These are phyloP conservation scores for Bothrops jararaca DNA, from an alignment of 2,113 vertebrate genomes.

Conservation along the genomic window DNA sequence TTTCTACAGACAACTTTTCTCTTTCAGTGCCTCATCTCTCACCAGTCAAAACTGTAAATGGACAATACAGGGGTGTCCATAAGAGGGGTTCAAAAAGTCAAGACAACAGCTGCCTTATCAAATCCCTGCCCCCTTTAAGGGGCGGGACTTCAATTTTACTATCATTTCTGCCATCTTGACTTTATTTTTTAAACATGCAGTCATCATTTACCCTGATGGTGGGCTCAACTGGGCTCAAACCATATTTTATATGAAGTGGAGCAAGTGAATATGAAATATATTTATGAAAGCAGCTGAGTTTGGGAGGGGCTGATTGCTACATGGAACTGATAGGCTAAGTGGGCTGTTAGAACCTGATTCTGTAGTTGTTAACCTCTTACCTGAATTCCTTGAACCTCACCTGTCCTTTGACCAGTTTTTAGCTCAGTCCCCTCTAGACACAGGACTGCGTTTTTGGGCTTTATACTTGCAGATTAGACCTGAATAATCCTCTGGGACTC, in stretches of 20 bases:
- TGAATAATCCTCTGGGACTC: not conserved
- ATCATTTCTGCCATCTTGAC: not conserved
- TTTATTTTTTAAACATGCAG: too few relatives aligned
- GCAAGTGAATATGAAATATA: not conserved
- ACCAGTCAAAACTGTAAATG: not conserved
- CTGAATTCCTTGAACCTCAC: not conserved
- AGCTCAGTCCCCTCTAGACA: not conserved
- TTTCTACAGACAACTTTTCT: constrained; percentile 16
- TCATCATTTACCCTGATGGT: not conserved
- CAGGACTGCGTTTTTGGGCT: not conserved
- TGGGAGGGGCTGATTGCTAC: not conserved
- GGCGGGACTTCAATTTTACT: not conserved
- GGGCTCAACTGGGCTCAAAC: not conserved
- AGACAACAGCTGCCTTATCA: not conserved
- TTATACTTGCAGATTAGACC: not conserved
- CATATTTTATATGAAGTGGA: not conserved
- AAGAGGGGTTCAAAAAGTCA: not conserved
- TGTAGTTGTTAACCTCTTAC: not conserved
- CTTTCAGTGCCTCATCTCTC: constrained; percentile 11
- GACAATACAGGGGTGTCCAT: not conserved
- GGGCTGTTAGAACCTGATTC: not conserved
- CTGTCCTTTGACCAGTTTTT: not conserved
- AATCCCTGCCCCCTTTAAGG: not conserved
- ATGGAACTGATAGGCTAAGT: not conserved
- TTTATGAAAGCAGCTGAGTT: not conserved